Evolutionary conservation across 1,140 invertebrate species (phyloP).

Genomic region (Drosophila bocqueti): DNA sequence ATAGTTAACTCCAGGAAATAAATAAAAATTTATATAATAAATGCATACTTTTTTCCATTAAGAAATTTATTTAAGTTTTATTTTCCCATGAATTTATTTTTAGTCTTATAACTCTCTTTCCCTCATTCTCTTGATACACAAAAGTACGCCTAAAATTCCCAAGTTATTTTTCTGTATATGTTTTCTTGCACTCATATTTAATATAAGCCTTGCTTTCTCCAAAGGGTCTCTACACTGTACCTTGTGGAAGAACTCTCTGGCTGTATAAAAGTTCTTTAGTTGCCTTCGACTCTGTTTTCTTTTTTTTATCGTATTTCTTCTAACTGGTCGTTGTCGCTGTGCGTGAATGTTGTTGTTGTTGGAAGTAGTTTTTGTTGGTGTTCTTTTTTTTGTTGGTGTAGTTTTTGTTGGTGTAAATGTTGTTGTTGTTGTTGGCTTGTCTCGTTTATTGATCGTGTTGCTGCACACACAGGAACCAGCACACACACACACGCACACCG

Average conservation of each 20-base stretch:
- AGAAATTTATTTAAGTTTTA: background rate
- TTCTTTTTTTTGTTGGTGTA: slow-evolving; percentile 51
- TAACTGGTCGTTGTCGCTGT: slow-evolving; percentile 71
- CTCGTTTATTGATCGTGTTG: slow-evolving; percentile 83
- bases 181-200: background rate
- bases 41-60: background rate
- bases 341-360: slow-evolving; percentile 53
- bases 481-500: slow-evolving; percentile 45
- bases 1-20: background rate
- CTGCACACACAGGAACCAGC: slow-evolving; percentile 65
- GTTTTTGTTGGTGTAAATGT: slow-evolving; percentile 22
- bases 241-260: slow-evolving; percentile 39
- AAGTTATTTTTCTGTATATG: too few species aligned
- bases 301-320: slow-evolving; percentile 78
- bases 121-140: background rate
- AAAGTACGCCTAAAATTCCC: background rate
- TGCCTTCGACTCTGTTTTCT: slow-evolving; percentile 35
- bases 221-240: background rate
- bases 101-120: background rate
- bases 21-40: too few species aligned
- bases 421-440: slow-evolving; percentile 65
- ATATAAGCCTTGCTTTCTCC: background rate
- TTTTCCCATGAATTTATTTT: background rate
- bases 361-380: slow-evolving; percentile 25
- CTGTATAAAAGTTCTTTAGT: slow-evolving; percentile 58